Percentiles rank a stretch among this genome's conserved stretches.
These are phyloP conservation scores for Rugalucina vietnamica DNA, from an alignment of 2,888 invertebrate genomes.

Conservation along the genomic window DNA sequence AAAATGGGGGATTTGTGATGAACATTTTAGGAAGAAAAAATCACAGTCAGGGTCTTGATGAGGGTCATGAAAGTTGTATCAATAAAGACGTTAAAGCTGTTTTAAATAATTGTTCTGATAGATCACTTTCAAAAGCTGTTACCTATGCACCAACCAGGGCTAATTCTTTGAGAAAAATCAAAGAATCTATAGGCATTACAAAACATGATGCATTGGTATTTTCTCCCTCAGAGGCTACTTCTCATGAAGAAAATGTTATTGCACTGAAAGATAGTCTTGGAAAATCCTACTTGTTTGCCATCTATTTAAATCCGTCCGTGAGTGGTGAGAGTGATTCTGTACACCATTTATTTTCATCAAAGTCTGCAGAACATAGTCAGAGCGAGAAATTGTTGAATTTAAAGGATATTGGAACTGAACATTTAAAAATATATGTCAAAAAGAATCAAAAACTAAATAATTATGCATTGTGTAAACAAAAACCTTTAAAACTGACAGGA, in stretches of 20 bases:
- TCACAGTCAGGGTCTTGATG: conserved; percentile 15
- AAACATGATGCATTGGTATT: neutral
- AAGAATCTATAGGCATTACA: neutral
- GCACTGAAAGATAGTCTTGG: neutral
- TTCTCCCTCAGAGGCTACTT: neutral
- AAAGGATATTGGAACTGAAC: neutral
- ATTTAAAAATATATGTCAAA: neutral
- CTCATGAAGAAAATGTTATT: neutral
- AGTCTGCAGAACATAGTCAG: neutral
- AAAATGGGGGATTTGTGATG: neutral
- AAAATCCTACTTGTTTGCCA: neutral
- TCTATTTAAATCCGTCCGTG: neutral
- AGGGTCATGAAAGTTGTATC: conserved; percentile 21
- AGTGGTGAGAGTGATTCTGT: neutral
- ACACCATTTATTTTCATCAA: neutral
- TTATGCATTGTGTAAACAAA: conserved; percentile 1
- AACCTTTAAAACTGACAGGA: neutral
- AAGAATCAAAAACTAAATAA: neutral
- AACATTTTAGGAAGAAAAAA: neutral
- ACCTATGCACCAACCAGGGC: conserved; percentile 3
- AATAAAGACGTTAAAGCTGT: conserved; percentile 13
- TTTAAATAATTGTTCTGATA: neutral
- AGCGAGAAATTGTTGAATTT: neutral
- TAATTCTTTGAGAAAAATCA: neutral
- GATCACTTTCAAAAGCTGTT: neutral